Evolutionary conservation across 2,113 vertebrate species (phyloP), one percentile per base, ranked within the genome.

Genomic region (Nymphicus hollandicus): DNA sequence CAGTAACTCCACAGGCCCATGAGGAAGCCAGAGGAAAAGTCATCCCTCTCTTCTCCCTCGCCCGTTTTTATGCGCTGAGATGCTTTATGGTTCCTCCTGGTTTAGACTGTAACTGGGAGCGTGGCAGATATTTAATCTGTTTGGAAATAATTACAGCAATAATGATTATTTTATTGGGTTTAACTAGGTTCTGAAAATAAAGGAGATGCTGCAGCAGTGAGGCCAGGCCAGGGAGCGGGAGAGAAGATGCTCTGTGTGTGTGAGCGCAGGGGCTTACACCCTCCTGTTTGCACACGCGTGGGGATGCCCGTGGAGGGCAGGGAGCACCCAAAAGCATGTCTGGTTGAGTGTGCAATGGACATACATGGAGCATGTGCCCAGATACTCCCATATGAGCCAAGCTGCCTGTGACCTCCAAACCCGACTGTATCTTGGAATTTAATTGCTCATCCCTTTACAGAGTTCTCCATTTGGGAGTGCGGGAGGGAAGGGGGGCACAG

Each of bases 71-170:
- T 88, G 88, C 94, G 93, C 93, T 77, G 50, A 74, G 91, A 88
- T 97, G 43, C 55, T 97, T 97, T 96, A 96, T 76, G 92, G 93
- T 37, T 92, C 86, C 76, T 91, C 91, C 88, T 93, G 95, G 66
- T 91, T 89, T 64, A 88, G 37, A 78, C 88, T 65, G 53, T 86
- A 93, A 95, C 96, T n/a, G 85, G 78, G 86, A 96, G 84, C 81
- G 17, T 71, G 96, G 95, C 95, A 95, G 95, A 95, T 91, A 96
- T 95, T 97, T 97, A 97, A 97, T 97, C 96, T 95, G 97, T 91
- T 97, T 91, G 88, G 91, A 96, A 97, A 97, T 97, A 97, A 97
- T 96, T 92, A 95, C 97, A 83, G 97, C 88, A 95, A 93, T 97
- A 96, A 97, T 93, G 94, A 95, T 96, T 89, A 96, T 95, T 97